These are phyloP conservation scores for Tangara arthus DNA, from an alignment of 2,797 vertebrate species.

Conservation along the genomic window DNA sequence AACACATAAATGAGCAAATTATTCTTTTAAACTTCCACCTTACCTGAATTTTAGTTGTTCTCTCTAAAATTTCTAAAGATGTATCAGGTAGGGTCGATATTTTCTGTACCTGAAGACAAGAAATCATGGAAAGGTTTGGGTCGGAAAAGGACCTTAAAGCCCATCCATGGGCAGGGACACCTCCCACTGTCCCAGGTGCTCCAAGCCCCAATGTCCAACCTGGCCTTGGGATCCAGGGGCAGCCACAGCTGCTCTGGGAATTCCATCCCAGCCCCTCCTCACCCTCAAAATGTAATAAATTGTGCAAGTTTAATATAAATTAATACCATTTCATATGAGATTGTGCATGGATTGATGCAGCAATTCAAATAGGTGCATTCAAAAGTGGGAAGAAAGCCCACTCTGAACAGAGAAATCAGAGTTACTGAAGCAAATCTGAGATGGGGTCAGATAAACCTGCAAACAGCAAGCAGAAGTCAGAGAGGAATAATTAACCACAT, in stretches of 20 bases:
- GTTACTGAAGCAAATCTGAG: not conserved
- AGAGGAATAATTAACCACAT: not conserved
- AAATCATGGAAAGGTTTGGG: not conserved
- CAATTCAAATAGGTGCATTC: not conserved
- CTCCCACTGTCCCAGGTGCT: not conserved
- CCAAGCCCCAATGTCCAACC: accelerated
- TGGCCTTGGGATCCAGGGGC: not conserved
- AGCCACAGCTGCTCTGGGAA: not conserved
- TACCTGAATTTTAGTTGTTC: not conserved
- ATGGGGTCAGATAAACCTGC: not conserved
- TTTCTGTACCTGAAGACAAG: not conserved
- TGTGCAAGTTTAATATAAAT: not conserved
- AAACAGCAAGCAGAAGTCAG: not conserved
- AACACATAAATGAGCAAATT: not conserved
- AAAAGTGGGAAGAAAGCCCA: not conserved
- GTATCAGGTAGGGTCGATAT: not conserved
- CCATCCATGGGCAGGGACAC: not conserved
- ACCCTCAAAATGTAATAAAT: not conserved
- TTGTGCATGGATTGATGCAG: not conserved
- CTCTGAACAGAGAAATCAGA: not conserved
- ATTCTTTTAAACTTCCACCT: not conserved
- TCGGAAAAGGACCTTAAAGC: not conserved
- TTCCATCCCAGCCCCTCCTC: accelerated
- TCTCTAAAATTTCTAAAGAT: not conserved
- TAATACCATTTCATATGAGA: not conserved